A percentile compares a stretch with the other conserved stretches of the same genome.
phyloP scores from a whole-genome alignment of 2,888 invertebrate species.

The Chorisops tibialis region DNA sequence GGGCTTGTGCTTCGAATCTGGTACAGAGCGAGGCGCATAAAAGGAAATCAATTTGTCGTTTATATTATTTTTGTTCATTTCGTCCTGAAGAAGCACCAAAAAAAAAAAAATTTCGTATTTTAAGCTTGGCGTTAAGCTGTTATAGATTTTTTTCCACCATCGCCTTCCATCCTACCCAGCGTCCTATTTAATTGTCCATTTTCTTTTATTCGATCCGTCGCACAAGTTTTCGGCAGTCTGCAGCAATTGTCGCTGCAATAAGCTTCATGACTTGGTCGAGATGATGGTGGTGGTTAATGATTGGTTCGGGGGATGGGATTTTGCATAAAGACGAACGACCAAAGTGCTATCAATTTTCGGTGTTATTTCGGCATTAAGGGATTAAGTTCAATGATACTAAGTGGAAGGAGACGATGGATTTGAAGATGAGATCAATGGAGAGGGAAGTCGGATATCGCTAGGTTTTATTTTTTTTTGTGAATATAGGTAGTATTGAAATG shows the following conservation, averaged over 20 bases:
- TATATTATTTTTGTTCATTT: conserved; percentile 2
- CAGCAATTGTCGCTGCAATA: conserved; percentile 11
- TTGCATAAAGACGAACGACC: conserved; percentile 26
- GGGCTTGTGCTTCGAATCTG: conserved; percentile 4
- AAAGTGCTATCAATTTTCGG: conserved; percentile 33
- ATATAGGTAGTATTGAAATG: too few species aligned
- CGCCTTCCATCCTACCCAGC: not conserved
- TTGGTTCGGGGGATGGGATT: conserved; percentile 20
- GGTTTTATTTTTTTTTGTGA: too few species aligned
- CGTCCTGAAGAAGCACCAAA: not conserved
- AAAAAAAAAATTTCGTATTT: conserved; percentile 1
- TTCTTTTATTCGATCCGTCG: conserved; percentile 5
- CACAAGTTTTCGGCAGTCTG: not conserved
- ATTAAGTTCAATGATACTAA: conserved; percentile 27
- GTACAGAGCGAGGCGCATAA: not conserved
- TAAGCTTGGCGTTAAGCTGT: conserved; percentile 3
- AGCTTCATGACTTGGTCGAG: conserved; percentile 10
- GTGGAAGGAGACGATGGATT: too few species aligned
- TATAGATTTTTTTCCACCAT: not conserved
- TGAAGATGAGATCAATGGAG: too few species aligned
- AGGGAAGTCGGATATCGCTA: too few species aligned
- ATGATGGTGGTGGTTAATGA: conserved; percentile 25
- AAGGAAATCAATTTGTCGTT: conserved; percentile 23
- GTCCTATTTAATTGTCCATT: conserved; percentile 13
- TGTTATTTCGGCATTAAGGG: conserved; percentile 31